Evolutionary conservation across 1,140 invertebrate species (phyloP).

Genomic region (Diabrotica undecimpunctata): DNA sequence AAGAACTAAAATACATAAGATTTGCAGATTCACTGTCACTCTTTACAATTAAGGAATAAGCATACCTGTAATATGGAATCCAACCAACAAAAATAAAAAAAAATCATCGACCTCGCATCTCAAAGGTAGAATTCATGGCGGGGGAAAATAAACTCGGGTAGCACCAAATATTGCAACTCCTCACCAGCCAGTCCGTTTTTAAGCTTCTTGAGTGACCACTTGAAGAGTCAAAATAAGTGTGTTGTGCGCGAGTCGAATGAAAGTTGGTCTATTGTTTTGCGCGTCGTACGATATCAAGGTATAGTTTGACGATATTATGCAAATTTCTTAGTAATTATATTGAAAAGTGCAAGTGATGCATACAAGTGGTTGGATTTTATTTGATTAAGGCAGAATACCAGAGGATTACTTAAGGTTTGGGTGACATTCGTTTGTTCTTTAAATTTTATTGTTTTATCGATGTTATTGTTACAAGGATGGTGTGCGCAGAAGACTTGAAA

Average conservation of each 20-base stretch:
- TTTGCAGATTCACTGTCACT: too few relatives aligned
- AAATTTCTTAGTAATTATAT: not conserved
- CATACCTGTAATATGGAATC: too few relatives aligned
- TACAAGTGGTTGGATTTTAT: slow-evolving; percentile 12
- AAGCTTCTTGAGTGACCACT: slow-evolving; percentile 5
- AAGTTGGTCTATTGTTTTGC: not conserved
- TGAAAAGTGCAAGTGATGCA: slow-evolving; percentile 12
- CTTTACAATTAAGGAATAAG: too few relatives aligned
- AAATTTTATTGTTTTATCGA: too few relatives aligned
- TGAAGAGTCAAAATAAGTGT: not conserved
- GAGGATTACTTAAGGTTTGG: not conserved
- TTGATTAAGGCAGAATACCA: not conserved
- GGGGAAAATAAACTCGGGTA: not conserved
- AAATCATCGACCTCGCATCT: not conserved
- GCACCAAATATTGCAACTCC: not conserved
- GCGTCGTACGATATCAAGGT: slow-evolving; percentile 10
- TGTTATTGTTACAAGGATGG: too few relatives aligned
- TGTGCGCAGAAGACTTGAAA: too few relatives aligned
- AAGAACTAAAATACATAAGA: too few relatives aligned
- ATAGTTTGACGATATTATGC: not conserved
- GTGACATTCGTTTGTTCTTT: too few relatives aligned
- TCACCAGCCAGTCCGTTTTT: slow-evolving; percentile 4
- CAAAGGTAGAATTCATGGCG: not conserved
- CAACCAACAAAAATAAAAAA: not conserved
- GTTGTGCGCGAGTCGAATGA: slow-evolving; percentile 4